Percentiles rank a stretch among this genome's conserved stretches.
Evolutionary conservation across 2,113 vertebrate genomes (phyloP).

Genomic region (Motacilla tschutschensis): DNA sequence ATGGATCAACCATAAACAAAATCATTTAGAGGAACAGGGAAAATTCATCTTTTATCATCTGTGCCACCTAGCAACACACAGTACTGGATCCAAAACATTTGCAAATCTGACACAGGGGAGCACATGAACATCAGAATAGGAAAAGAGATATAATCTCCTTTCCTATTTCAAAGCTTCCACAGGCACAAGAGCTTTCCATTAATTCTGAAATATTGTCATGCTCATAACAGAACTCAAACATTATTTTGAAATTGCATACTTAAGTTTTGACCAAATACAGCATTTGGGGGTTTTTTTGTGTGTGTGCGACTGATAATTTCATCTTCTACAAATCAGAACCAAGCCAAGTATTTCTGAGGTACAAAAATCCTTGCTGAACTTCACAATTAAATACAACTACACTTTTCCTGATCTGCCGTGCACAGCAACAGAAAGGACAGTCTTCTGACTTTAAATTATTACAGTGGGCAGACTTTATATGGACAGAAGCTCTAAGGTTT

Average conservation of each 20-base stretch:
- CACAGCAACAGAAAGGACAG: background rate
- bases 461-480: background rate
- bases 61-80: conserved; percentile 50
- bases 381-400: background rate
- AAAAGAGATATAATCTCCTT: background rate
- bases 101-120: conserved; percentile 1
- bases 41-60: conserved; percentile 47
- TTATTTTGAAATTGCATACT: background rate
- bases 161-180: background rate
- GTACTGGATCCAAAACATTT: background rate
- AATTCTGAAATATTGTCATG: background rate
- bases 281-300: rapidly evolving
- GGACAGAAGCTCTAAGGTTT: background rate
- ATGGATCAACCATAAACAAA: conserved; percentile 30
- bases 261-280: background rate
- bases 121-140: background rate
- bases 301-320: background rate
- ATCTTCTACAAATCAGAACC: background rate
- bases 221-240: background rate
- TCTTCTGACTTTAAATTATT: background rate
- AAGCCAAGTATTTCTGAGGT: background rate
- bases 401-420: background rate
- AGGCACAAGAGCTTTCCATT: background rate
- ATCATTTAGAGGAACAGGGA: conserved; percentile 5
- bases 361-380: background rate